Conservation (phyloP, 2,113 vertebrate species). For the Sinocyclocheilus grahami region DNA sequence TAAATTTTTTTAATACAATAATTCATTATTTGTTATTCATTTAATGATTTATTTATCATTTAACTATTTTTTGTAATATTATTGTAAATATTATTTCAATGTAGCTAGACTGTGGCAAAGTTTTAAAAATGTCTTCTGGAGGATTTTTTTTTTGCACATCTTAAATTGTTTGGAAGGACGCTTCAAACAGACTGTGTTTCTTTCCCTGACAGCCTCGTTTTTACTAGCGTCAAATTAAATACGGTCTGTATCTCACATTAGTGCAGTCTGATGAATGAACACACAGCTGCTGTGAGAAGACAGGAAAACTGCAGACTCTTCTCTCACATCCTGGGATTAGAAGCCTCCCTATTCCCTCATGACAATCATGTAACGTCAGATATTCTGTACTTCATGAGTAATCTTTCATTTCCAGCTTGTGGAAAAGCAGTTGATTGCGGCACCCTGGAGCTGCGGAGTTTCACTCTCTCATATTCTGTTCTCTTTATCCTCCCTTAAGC, state of each 20-base stretch:
- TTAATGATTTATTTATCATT: background rate
- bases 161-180: background rate
- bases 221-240: background rate
- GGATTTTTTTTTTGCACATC: background rate
- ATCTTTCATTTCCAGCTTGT: conserved; percentile 37
- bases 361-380: conserved; percentile 17
- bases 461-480: background rate
- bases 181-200: background rate
- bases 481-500: background rate
- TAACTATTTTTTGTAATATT: background rate
- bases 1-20: no score
- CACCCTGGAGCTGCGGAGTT: background rate
- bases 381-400: background rate
- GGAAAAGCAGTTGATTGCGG: background rate
- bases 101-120: background rate
- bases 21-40: background rate
- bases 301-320: conserved; percentile 24
- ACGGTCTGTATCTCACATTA: background rate
- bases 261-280: background rate
- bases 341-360: conserved; percentile 28
- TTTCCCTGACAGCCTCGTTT: background rate
- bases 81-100: background rate
- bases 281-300: background rate
- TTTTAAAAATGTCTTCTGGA: background rate
- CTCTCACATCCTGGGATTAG: background rate